These are phyloP conservation scores for Dynastes hyllus DNA, from an alignment of 2,888 invertebrate species.

Conservation along the genomic window DNA sequence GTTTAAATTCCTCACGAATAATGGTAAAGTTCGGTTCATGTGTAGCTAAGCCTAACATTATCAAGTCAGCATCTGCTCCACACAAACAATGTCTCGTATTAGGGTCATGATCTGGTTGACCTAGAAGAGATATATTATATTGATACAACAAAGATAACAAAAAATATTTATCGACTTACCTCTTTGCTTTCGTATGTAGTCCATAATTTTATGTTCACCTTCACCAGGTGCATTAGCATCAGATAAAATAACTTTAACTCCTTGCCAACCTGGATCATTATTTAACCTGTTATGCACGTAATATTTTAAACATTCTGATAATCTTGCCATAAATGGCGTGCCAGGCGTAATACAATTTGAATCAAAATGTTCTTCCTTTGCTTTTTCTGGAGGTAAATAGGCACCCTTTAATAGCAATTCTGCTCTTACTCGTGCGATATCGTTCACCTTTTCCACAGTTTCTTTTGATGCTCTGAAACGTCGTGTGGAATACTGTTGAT, in stretches of 20 bases:
- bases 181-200: conserved; percentile 96
- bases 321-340: conserved; percentile 96
- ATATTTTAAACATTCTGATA: conserved; percentile 89
- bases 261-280: conserved; percentile 95
- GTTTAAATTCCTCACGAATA: conserved; percentile 98
- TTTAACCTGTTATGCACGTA: conserved; percentile 93
- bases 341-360: conserved; percentile 99
- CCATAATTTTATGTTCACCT: conserved; percentile 99
- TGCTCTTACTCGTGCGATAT: conserved; percentile 86
- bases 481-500: conserved; percentile 98
- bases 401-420: conserved; percentile 84
- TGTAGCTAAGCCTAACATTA: conserved; percentile 98
- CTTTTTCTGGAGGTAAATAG: conserved; percentile 88
- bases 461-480: conserved; percentile 98
- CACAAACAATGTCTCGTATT: conserved; percentile 98
- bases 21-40: conserved; percentile 99
- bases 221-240: conserved; percentile 99
- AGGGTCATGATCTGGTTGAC: conserved; percentile 96
- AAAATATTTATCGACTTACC: conserved; percentile 70
- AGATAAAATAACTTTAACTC: conserved; percentile 95
- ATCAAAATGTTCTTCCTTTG: conserved; percentile 95
- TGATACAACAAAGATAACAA: not conserved
- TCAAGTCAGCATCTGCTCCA: conserved; percentile 98
- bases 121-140: conserved; percentile 68
- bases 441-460: conserved; percentile 88